Conservation (phyloP, 2,113 vertebrate species). For the Dolichallabes microphthalmus region DNA sequence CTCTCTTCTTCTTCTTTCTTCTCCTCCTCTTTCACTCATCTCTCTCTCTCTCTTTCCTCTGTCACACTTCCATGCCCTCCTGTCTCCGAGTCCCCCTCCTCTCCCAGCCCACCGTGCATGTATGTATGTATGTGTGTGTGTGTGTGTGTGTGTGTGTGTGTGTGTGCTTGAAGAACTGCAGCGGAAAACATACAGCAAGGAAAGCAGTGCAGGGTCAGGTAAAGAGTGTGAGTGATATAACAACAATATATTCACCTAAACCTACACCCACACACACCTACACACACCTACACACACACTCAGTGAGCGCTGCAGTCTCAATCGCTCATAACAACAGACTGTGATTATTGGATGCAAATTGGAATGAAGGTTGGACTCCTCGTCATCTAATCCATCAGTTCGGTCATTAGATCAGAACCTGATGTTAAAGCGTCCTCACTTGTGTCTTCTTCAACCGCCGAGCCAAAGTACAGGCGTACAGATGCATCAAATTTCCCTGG, state of each 20-base stretch:
- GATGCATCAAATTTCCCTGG: not conserved
- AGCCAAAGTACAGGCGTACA: not conserved
- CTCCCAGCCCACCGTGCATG: not conserved
- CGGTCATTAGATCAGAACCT: not conserved
- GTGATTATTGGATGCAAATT: not conserved
- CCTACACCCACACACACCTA: not conserved
- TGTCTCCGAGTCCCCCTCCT: slow-evolving; percentile 15
- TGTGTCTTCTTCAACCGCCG: no score
- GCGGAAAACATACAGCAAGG: not conserved
- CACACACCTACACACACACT: not conserved
- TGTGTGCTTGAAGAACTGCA: slow-evolving; percentile 33
- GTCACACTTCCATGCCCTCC: slow-evolving; percentile 33
- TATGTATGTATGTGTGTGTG: no score
- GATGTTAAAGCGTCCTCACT: not conserved
- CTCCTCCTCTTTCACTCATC: not conserved
- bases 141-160: slow-evolving; percentile 7
- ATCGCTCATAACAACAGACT: not conserved
- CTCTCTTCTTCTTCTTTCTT: not conserved
- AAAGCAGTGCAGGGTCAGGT: not conserved
- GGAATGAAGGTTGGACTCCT: not conserved
- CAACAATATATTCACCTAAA: not conserved
- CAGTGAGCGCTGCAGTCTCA: not conserved
- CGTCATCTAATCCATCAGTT: not conserved
- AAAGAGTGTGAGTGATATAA: slow-evolving; percentile 17
- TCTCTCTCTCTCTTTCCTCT: not conserved